Evolutionary conservation across 2,797 vertebrate species (phyloP).

Genomic region (Bovichtus diacanthus): DNA sequence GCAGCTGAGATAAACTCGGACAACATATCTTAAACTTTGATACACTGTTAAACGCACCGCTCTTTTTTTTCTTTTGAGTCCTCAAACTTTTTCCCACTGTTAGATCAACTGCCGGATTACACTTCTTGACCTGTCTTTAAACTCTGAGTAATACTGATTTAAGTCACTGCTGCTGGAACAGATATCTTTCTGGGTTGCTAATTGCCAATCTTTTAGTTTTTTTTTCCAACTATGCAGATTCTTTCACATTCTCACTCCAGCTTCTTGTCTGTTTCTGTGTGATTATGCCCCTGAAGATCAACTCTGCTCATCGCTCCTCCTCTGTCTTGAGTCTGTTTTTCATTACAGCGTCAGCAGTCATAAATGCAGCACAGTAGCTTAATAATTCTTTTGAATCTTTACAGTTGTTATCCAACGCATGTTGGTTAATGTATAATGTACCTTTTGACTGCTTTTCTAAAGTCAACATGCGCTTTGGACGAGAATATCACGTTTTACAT

Average conservation of each 20-base stretch:
- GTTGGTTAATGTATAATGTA: slow-evolving; percentile 47
- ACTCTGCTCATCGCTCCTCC: slow-evolving; percentile 43
- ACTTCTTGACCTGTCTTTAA: not conserved
- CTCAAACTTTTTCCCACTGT: not conserved
- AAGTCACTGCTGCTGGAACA: not conserved
- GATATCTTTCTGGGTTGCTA: not conserved
- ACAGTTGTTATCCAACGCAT: not conserved
- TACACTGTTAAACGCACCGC: not conserved
- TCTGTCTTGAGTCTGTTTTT: slow-evolving; percentile 27
- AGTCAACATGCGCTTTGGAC: not conserved
- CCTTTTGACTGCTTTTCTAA: not conserved
- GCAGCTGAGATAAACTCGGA: not conserved
- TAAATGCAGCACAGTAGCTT: slow-evolving; percentile 24
- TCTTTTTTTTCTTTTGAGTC: not conserved
- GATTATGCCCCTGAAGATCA: not conserved
- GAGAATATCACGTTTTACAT: not conserved
- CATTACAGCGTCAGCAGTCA: slow-evolving; percentile 17
- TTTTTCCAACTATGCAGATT: not conserved
- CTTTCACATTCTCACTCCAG: not conserved
- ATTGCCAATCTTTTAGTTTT: not conserved
- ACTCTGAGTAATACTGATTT: not conserved
- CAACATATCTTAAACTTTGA: slow-evolving; percentile 55
- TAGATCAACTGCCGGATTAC: not conserved
- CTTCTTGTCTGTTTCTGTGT: not conserved
- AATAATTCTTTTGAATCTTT: not conserved